Percentiles rank a stretch among this genome's conserved stretches.
Conservation (phyloP, 2,888 invertebrate genomes). For the Piscicola geometra region DNA sequence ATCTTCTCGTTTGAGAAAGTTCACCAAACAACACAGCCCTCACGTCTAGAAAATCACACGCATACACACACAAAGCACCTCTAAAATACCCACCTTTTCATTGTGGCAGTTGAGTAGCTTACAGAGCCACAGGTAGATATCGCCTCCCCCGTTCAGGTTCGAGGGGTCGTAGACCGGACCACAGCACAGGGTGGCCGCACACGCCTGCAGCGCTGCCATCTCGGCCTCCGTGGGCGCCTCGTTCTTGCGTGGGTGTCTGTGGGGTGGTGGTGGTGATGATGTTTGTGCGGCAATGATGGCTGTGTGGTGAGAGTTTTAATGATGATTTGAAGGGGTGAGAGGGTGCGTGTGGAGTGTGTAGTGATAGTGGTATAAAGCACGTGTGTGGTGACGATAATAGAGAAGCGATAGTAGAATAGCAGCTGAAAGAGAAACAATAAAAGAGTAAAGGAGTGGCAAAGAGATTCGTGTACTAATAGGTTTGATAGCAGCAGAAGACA, state of each 20-base stretch:
- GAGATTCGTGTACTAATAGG: no score
- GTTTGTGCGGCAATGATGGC: no score
- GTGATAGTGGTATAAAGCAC: no score
- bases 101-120: slow-evolving; percentile 80
- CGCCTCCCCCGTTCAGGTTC: slow-evolving; percentile 77
- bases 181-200: slow-evolving; percentile 90
- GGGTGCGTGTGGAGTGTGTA: no score
- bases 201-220: slow-evolving; percentile 68
- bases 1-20: no score
- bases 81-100: slow-evolving; percentile 48
- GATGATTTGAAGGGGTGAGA: no score
- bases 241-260: slow-evolving; percentile 30
- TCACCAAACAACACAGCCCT: not conserved
- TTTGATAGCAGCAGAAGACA: no score
- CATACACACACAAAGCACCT: not conserved
- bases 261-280: not conserved
- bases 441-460: no score
- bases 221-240: slow-evolving; percentile 56
- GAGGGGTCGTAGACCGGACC: slow-evolving; percentile 86
- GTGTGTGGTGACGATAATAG: no score
- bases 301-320: no score
- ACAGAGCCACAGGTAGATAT: slow-evolving; percentile 87
- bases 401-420: no score
- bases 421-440: no score
- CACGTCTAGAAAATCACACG: not conserved